Percentiles rank a stretch among this genome's conserved stretches.
phyloP scores from a whole-genome alignment of 2,113 vertebrate species.

The Daubentonia madagascariensis region DNA sequence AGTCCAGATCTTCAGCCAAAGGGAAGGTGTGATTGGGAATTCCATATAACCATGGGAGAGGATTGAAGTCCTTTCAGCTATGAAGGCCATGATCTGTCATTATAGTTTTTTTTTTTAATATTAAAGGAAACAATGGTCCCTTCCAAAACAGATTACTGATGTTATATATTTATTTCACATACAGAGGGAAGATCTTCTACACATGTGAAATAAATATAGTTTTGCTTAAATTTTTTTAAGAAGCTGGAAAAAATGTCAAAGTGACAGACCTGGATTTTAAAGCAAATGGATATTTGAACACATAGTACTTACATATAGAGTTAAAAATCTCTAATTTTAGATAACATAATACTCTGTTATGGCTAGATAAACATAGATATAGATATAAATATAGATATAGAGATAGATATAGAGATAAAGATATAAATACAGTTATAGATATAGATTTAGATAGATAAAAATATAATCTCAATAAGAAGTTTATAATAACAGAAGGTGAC shows the following conservation, averaged over 20 bases:
- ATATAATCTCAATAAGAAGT: not conserved
- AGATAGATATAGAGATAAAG: no score
- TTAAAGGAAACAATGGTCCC: not conserved
- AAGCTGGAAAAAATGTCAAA: not conserved
- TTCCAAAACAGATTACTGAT: not conserved
- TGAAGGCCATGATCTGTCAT: fast-evolving
- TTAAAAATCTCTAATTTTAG: not conserved
- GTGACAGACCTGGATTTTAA: not conserved
- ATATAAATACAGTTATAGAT: no score
- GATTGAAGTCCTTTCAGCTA: fast-evolving
- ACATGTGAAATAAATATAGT: not conserved
- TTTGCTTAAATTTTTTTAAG: not conserved
- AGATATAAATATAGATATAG: not conserved
- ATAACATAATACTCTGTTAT: no score
- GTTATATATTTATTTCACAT: not conserved
- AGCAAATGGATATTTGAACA: not conserved
- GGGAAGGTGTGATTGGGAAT: not conserved
- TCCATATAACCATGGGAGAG: no score
- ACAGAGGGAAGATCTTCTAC: not conserved
- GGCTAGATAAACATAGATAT: not conserved
- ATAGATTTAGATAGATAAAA: not conserved
- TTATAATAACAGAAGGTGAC: not conserved
- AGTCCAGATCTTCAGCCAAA: not conserved
- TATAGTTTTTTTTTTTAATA: not conserved
- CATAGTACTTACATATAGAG: not conserved